Conservation (phyloP, 2,888 invertebrate species). For the Drosophila peninsularis region DNA sequence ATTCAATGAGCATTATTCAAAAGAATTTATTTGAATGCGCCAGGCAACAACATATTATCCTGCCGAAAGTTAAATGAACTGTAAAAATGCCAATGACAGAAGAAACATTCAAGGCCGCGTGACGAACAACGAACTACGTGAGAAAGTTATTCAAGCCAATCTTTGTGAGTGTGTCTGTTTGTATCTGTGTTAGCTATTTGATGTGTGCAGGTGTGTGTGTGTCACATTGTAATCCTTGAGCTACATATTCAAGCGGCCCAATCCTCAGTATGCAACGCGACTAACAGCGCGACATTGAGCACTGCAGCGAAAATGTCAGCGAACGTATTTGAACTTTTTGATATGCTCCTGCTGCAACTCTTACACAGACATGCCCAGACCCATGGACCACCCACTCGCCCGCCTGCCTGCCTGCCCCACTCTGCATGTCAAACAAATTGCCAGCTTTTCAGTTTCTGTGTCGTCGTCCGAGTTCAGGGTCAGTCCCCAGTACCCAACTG, state of each 20-base stretch:
- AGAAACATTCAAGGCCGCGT: conserved; percentile 62
- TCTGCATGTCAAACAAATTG: conserved; percentile 36
- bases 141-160: conserved; percentile 30
- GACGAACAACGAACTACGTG: conserved; percentile 41
- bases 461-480: conserved; percentile 77
- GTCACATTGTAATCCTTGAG: conserved; percentile 61
- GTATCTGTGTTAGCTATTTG: conserved; percentile 6
- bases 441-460: conserved; percentile 55
- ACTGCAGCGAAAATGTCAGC: conserved; percentile 70
- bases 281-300: conserved; percentile 60
- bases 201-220: conserved; percentile 10
- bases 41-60: conserved; percentile 5
- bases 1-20: not conserved
- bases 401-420: conserved; percentile 9
- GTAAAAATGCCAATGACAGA: conserved; percentile 74
- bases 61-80: conserved; percentile 71
- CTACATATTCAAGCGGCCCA: conserved; percentile 42
- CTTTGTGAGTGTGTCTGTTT: not conserved
- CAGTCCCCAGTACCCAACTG: conserved; percentile 26
- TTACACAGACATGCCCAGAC: conserved; percentile 36
- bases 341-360: conserved; percentile 37
- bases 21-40: not conserved
- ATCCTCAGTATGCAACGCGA: conserved; percentile 30
- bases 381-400: conserved; percentile 49
- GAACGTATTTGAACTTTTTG: conserved; percentile 74